Evolutionary conservation across 2,797 vertebrate genomes (phyloP).

Genomic region (Urophycis tenuis): DNA sequence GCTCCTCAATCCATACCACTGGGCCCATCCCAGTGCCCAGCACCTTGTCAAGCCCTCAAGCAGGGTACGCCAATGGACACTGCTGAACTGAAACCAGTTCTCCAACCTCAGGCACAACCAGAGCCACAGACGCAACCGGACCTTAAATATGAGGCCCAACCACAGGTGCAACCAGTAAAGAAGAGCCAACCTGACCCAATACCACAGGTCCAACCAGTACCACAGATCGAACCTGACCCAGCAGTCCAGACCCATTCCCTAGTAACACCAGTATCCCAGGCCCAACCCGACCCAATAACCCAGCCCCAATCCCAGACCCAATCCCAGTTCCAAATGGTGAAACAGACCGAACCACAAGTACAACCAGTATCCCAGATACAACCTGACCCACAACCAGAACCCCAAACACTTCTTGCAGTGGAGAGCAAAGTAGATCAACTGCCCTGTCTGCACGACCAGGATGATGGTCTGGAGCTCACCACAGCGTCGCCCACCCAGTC

Average conservation of each 20-base stretch:
- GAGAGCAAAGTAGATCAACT: not conserved
- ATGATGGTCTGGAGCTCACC: not conserved
- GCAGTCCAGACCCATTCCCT: not conserved
- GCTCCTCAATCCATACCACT: not conserved
- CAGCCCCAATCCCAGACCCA: not conserved
- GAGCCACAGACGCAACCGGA: not conserved
- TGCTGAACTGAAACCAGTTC: not conserved
- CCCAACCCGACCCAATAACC: not conserved
- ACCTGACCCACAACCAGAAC: not conserved
- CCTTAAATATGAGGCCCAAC: constrained; percentile 12
- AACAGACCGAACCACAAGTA: too few species aligned
- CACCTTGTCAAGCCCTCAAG: not conserved
- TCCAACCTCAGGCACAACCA: not conserved
- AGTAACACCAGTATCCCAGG: not conserved
- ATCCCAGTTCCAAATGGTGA: too few species aligned
- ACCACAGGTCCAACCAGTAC: not conserved
- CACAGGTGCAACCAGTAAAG: constrained; percentile 11
- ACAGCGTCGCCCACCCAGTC: constrained; percentile 1
- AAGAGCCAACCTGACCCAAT: not conserved
- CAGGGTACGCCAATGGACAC: not conserved
- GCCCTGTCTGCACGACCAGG: not conserved
- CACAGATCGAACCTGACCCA: too few species aligned
- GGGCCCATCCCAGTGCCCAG: not conserved
- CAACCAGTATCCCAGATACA: too few species aligned
- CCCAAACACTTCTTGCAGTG: not conserved